These are phyloP conservation scores for Saccostrea echinata DNA, from an alignment of 1,140 invertebrate genomes.

Conservation along the genomic window DNA sequence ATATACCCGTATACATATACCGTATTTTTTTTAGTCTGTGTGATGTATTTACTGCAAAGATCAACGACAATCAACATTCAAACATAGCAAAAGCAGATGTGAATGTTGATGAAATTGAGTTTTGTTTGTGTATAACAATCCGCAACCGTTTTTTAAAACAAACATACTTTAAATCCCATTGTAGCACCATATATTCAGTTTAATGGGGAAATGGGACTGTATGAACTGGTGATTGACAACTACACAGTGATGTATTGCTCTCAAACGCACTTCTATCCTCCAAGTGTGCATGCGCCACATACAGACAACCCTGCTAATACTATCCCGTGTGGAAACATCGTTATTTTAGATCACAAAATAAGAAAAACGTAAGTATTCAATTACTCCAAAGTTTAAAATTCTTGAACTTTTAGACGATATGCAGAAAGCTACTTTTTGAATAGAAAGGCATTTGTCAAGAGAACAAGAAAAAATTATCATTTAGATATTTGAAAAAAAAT, in stretches of 20 bases:
- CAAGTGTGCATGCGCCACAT: neutral
- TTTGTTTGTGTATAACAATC: too few species aligned
- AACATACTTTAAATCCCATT: neutral
- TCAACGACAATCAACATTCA: too few species aligned
- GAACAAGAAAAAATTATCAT: too few species aligned
- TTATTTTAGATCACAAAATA: conserved; percentile 6
- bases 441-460: neutral
- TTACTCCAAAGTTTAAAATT: neutral
- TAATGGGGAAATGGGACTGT: neutral
- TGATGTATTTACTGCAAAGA: too few species aligned
- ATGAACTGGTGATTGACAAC: conserved; percentile 1
- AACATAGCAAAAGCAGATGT: too few species aligned
- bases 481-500: too few species aligned
- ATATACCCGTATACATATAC: too few species aligned
- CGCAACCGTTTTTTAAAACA: neutral
- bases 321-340: neutral
- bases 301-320: neutral
- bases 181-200: neutral
- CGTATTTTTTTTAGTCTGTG: too few species aligned
- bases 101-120: too few species aligned
- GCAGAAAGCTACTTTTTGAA: neutral
- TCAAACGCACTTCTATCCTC: conserved; percentile 3
- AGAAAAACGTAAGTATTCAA: conserved; percentile 1
- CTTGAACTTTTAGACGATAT: neutral
- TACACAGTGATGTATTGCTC: conserved; percentile 22